phyloP scores from a whole-genome alignment of 37 sponge, comb jelly and placozoan genomes.

The Aplysina aerophoba region DNA sequence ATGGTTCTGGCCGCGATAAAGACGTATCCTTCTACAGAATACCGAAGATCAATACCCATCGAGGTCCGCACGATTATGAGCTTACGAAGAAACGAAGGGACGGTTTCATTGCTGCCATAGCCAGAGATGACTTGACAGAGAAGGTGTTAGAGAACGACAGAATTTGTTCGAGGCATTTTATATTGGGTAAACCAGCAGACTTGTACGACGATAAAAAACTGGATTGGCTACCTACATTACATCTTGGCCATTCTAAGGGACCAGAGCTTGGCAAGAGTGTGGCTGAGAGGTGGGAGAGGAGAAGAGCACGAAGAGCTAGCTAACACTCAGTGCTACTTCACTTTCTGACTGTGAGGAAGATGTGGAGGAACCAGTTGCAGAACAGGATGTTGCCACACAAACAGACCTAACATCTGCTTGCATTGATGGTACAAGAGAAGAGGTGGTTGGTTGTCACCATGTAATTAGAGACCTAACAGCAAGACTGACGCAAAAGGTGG shows the following conservation, averaged over 20 bases:
- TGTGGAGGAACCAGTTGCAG: neutral
- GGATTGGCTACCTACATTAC: constrained; percentile 4
- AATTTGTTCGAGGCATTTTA: constrained; percentile 22
- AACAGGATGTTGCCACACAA: neutral
- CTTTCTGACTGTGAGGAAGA: neutral
- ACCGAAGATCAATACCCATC: neutral
- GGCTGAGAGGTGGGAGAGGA: neutral
- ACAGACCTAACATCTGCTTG: neutral
- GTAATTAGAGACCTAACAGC: neutral
- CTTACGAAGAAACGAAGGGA: neutral
- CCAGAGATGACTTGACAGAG: neutral
- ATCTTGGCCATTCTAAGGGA: constrained; percentile 10
- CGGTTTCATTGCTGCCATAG: constrained; percentile 8
- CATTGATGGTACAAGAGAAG: neutral
- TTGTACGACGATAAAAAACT: neutral
- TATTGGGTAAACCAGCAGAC: constrained; percentile 1
- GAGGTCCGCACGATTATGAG: neutral
- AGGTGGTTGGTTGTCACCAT: neutral
- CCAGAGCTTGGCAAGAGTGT: neutral
- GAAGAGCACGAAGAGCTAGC: neutral
- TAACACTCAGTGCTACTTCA: neutral
- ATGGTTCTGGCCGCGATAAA: neutral
- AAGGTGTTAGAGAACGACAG: neutral
- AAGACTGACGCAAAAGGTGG: neutral
- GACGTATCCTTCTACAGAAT: constrained; percentile 14